Percentiles rank a stretch among this genome's conserved stretches.
Evolutionary conservation across 2,113 vertebrate genomes (phyloP).

Genomic region (Tragelaphus strepsiceros): DNA sequence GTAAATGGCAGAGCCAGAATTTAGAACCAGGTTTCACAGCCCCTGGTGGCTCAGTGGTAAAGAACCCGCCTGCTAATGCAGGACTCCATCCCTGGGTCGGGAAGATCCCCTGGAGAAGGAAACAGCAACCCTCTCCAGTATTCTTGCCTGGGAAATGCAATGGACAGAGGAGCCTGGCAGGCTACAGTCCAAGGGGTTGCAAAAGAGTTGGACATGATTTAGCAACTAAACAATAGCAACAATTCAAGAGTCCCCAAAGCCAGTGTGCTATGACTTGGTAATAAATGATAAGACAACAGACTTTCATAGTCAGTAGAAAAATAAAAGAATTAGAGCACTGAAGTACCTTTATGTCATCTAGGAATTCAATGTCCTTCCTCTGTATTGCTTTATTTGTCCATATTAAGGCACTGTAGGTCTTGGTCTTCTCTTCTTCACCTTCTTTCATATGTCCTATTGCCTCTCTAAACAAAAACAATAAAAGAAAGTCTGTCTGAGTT

Average conservation of each 20-base stretch:
- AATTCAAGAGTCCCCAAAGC: neutral
- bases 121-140: neutral
- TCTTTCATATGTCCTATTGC: constrained; percentile 96
- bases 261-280: neutral
- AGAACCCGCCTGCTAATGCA: neutral
- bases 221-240: neutral
- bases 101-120: neutral
- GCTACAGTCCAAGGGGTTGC: neutral
- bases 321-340: neutral
- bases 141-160: neutral
- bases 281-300: neutral
- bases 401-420: constrained; percentile 94
- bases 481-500: constrained; percentile 53
- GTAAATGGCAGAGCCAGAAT: neutral
- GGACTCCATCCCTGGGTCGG: neutral
- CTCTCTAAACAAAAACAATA: constrained; percentile 83
- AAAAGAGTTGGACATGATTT: neutral
- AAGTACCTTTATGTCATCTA: constrained; percentile 88
- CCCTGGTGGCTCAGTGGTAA: neutral
- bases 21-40: neutral
- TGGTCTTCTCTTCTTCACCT: constrained; percentile 98
- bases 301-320: neutral
- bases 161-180: neutral
- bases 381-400: constrained; percentile 90
- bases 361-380: constrained; percentile 86